Conservation (phyloP, 2,113 vertebrate species). For the Prionailurus viverrinus region DNA sequence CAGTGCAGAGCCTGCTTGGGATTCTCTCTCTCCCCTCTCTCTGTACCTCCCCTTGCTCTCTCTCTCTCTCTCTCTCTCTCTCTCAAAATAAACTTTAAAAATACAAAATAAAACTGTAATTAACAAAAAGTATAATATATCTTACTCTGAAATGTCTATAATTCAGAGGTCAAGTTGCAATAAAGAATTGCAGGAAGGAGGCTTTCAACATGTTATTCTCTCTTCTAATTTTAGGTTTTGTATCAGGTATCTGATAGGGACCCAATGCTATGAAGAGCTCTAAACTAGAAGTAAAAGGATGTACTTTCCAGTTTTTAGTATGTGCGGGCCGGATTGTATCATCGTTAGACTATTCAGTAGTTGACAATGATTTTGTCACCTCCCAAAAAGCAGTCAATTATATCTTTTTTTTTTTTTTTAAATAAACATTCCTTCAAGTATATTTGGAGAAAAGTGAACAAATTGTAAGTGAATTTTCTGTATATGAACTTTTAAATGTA, state of each 20-base stretch:
- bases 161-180: slow-evolving; percentile 25
- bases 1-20: too few species aligned
- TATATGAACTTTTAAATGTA: not conserved
- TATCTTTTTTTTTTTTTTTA: not conserved
- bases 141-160: slow-evolving; percentile 36
- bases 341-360: not conserved
- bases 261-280: not conserved
- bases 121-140: slow-evolving; percentile 24
- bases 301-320: not conserved
- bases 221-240: slow-evolving; percentile 15
- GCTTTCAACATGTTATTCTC: not conserved
- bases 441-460: slow-evolving; percentile 30
- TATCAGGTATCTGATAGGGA: not conserved
- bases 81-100: not conserved
- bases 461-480: not conserved
- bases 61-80: too few species aligned
- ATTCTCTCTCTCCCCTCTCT: too few species aligned
- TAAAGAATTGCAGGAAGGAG: not conserved
- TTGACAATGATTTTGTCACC: slow-evolving; percentile 24
- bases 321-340: not conserved
- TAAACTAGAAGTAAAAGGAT: not conserved
- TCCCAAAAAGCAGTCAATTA: not conserved
- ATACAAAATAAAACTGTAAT: not conserved
- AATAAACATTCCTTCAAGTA: not conserved
- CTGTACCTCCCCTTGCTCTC: too few species aligned